Evolutionary conservation across 2,888 invertebrate genomes (phyloP).

Genomic region (Lepidocyrtoides sp.): DNA sequence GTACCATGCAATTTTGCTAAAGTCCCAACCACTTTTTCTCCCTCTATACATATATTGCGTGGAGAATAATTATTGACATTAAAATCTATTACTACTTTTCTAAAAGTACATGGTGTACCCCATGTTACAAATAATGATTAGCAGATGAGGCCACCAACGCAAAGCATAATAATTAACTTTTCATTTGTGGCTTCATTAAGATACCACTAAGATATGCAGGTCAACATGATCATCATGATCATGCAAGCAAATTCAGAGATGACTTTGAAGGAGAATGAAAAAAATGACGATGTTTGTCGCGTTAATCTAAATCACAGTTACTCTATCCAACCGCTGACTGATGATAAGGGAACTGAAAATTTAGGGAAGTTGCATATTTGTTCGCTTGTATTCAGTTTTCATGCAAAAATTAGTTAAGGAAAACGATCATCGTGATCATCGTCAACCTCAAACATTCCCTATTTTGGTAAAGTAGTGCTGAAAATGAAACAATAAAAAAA

Average conservation of each 20-base stretch:
- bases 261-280: constrained; percentile 1
- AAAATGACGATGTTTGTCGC: neutral
- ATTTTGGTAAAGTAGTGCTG: constrained; percentile 57
- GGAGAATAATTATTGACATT: neutral
- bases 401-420: neutral
- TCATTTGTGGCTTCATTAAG: constrained; percentile 63
- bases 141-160: constrained; percentile 55
- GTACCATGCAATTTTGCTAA: neutral
- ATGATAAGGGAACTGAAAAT: too few relatives aligned
- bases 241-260: constrained; percentile 22
- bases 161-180: constrained; percentile 59
- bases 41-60: neutral
- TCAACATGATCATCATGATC: neutral
- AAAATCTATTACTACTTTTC: constrained; percentile 22
- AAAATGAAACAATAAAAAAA: constrained; percentile 37
- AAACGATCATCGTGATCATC: constrained; percentile 1
- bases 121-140: neutral
- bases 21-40: constrained; percentile 16
- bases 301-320: constrained; percentile 6
- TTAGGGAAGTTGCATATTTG: neutral
- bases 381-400: neutral
- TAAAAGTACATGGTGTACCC: neutral
- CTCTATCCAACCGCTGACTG: neutral
- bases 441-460: constrained; percentile 30
- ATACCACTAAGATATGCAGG: constrained; percentile 48